Evolutionary conservation across 2,113 vertebrate species (phyloP).

Genomic region (Asarcornis scutulata): DNA sequence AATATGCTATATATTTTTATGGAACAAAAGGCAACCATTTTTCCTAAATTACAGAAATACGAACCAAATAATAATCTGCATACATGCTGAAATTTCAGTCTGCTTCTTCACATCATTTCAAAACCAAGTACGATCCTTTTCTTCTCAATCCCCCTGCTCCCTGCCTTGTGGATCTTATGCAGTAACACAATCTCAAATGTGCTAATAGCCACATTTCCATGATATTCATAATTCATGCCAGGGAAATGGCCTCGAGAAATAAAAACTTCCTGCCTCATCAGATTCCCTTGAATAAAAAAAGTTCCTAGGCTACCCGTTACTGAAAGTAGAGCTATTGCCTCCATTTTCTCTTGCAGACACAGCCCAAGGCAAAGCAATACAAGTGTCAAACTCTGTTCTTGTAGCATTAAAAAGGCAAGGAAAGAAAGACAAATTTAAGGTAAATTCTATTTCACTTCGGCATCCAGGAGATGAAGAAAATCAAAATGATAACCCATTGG

Average conservation of each 20-base stretch:
- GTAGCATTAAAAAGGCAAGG: not conserved
- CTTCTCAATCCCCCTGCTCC: not conserved
- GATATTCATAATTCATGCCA: constrained; percentile 11
- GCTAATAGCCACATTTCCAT: constrained; percentile 2
- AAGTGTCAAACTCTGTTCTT: not conserved
- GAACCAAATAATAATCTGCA: not conserved
- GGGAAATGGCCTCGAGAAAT: constrained; percentile 22
- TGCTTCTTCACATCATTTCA: not conserved
- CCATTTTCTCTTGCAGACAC: constrained; percentile 42
- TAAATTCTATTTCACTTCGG: not conserved
- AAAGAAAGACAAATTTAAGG: not conserved
- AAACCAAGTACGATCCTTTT: not conserved
- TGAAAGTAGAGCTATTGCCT: constrained; percentile 44
- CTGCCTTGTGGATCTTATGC: not conserved
- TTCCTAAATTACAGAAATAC: not conserved
- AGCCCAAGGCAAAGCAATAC: constrained; percentile 41
- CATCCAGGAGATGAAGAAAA: not conserved
- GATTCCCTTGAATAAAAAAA: not conserved
- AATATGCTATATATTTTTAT: not conserved
- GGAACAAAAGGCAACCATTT: not conserved
- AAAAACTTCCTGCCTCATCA: constrained; percentile 48
- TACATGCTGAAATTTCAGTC: not conserved
- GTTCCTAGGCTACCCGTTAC: not conserved
- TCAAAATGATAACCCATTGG: not conserved
- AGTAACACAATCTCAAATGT: not conserved